A percentile compares a stretch with the other conserved stretches of the same genome.
These are phyloP conservation scores for Daktulosphaira vitifoliae DNA, from an alignment of 1,140 invertebrate species.

Conservation along the genomic window DNA sequence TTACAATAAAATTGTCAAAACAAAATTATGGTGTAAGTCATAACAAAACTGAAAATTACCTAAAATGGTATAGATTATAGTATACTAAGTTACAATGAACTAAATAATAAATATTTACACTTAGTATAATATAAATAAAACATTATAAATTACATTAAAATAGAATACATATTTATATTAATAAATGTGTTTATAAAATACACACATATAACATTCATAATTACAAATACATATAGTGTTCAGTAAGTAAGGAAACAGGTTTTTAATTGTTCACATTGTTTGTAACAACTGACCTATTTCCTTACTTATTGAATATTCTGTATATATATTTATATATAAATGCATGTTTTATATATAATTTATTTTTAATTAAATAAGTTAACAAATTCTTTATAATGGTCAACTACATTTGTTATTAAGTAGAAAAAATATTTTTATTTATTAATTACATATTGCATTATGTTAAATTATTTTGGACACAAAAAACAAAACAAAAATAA, in stretches of 20 bases:
- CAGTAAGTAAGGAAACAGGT: too few relatives aligned
- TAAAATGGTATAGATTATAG: conserved; percentile 7
- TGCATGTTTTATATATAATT: too few relatives aligned
- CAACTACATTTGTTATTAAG: conserved; percentile 16
- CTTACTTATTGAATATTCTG: too few relatives aligned
- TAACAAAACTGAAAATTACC: conserved; percentile 29
- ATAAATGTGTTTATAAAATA: too few relatives aligned
- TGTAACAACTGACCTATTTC: too few relatives aligned
- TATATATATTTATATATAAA: too few relatives aligned
- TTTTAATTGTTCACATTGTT: too few relatives aligned
- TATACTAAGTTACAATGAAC: conserved; percentile 5
- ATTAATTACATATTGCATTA: conserved; percentile 24
- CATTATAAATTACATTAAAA: neutral
- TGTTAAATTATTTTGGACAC: conserved; percentile 13
- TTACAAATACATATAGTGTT: too few relatives aligned
- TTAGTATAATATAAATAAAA: neutral
- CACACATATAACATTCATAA: too few relatives aligned
- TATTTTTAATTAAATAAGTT: neutral
- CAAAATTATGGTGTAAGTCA: conserved; percentile 24
- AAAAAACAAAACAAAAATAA: conserved; percentile 33
- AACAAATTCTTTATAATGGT: conserved; percentile 17
- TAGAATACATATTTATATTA: neutral
- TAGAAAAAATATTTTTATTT: conserved; percentile 28
- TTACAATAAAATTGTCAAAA: conserved; percentile 15
- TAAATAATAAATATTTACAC: conserved; percentile 9